Base-by-base conservation (phyloP, 1,140 invertebrate genomes). In the Drosophila biarmipes region DNA sequence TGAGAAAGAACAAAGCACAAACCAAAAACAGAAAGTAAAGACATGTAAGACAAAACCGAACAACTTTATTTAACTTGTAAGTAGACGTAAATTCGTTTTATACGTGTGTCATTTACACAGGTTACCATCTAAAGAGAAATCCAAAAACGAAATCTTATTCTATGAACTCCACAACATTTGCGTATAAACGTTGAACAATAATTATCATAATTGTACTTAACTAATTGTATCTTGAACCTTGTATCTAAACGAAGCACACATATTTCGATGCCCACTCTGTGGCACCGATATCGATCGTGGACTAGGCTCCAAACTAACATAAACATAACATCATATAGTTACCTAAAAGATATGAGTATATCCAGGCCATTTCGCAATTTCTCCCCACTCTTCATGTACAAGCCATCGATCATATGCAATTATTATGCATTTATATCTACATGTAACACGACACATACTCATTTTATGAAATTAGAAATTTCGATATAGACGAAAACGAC, bases 131-230 rank as follows among this genome's bases (percentile, higher is more conserved):
- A 61, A 53, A 72, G 24, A 17, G 43, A 72, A 58, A 53, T 59
- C 51, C 51, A 68, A 42, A 42, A 56, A 67, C 35, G 48, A 80
- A 84, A 69, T 62, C 59, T 68, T 86, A 62, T 63, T 63, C 43
- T 66, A 84, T 69, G 74, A 69, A 46, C 64, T 71, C 52, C 17
- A 71, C 64, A 69, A 69, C 67, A 71, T 74, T 82, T 81, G 66
- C 73, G 89, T 82, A 82, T 82, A 82, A 67, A 87, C 74, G 84
- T 86, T 86, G 82, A 87, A 87, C 82, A 87, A 87, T 87, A 87
- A 87, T 87, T 78, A 89, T 89, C 54, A 17, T 87, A 87, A 86
- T 86, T 87, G 84, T 87, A 87, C 75, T 89, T 79, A 82, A 66
- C 78, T 82, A 89, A 87, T 79, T 87, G 75, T 87, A 86, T 86